Percentiles rank a stretch among this genome's conserved stretches.
phyloP scores from a whole-genome alignment of 2,113 vertebrate genomes.

The Melanocharis versteri region DNA sequence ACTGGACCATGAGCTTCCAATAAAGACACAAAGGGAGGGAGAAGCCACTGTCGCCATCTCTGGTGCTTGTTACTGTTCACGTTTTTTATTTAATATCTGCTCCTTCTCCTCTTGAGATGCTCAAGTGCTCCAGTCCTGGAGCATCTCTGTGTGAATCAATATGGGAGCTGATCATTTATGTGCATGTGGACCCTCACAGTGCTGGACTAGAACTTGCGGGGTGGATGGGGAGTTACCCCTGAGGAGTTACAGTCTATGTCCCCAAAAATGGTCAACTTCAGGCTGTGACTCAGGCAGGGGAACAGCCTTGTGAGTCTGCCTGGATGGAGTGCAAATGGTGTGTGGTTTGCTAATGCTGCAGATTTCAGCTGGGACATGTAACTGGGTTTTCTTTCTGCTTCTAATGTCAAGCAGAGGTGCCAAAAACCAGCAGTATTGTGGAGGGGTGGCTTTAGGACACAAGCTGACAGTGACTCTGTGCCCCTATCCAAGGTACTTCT shows the following conservation, averaged over 20 bases:
- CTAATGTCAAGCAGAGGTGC: accelerated
- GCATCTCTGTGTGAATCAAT: not conserved
- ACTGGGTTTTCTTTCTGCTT: not conserved
- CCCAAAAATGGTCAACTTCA: accelerated
- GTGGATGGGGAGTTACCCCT: not conserved
- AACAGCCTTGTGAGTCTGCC: not conserved
- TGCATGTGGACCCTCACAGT: not conserved
- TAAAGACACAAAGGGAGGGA: not conserved
- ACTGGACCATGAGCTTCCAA: not conserved
- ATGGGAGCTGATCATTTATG: not conserved
- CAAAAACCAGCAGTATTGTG: not conserved
- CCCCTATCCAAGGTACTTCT: not conserved
- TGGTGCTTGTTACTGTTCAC: not conserved
- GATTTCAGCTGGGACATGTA: not conserved
- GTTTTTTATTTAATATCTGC: not conserved
- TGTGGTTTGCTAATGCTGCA: not conserved
- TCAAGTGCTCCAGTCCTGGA: not conserved
- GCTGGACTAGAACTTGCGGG: not conserved
- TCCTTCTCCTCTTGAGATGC: not conserved
- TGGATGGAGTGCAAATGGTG: not conserved
- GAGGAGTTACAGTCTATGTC: not conserved
- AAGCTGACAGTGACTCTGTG: not conserved
- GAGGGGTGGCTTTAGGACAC: not conserved
- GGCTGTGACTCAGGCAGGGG: not conserved
- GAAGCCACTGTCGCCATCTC: not conserved